phyloP scores from a whole-genome alignment of 2,113 vertebrate species.

The Plecotus auritus region DNA sequence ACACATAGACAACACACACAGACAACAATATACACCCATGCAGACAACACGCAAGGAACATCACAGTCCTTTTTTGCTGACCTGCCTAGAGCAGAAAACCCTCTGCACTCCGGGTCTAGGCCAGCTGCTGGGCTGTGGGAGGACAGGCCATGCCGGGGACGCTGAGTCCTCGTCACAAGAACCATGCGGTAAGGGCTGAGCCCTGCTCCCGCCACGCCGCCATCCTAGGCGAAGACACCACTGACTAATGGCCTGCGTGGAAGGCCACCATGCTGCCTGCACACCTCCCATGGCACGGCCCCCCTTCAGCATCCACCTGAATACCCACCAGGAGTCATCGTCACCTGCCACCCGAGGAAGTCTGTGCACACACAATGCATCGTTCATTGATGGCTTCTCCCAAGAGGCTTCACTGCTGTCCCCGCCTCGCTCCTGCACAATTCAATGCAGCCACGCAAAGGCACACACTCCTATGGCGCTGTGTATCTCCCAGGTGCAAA shows the following conservation, averaged over 20 bases:
- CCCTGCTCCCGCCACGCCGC: neutral
- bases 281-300: neutral
- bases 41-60: neutral
- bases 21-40: neutral
- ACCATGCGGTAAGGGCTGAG: neutral
- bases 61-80: neutral
- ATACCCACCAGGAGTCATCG: constrained; percentile 6
- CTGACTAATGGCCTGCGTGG: neutral
- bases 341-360: constrained; percentile 42
- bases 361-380: constrained; percentile 40
- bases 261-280: neutral
- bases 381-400: constrained; percentile 39
- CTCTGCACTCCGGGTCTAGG: neutral
- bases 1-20: neutral
- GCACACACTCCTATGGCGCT: neutral
- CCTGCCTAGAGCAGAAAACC: no score
- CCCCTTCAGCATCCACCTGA: neutral
- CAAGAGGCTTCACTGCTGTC: neutral
- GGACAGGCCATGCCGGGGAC: neutral
- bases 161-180: neutral
- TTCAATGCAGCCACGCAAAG: neutral
- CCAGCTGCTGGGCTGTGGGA: no score
- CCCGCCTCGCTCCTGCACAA: neutral
- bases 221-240: neutral
- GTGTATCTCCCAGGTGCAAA: neutral